These are phyloP conservation scores for Lasioglossum albipes DNA, from an alignment of 1,140 invertebrate genomes.

Conservation along the genomic window DNA sequence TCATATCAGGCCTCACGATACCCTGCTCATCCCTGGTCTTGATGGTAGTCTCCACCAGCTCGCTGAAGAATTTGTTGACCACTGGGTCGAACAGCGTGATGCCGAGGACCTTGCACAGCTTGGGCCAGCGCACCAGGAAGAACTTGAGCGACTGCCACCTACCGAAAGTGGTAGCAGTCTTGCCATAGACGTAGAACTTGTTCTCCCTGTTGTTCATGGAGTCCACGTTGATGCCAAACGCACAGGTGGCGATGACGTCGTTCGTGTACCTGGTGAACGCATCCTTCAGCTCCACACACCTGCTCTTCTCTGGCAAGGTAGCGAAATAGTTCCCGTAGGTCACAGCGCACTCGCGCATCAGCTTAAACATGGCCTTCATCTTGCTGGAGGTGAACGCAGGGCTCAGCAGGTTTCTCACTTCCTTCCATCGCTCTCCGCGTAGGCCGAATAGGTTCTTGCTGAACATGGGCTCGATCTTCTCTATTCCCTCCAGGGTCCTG, in stretches of 20 bases:
- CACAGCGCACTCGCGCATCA: slow-evolving; percentile 42
- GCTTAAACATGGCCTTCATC: slow-evolving; percentile 51
- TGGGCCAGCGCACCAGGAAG: slow-evolving; percentile 57
- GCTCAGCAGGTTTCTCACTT: slow-evolving; percentile 66
- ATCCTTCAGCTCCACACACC: slow-evolving; percentile 71
- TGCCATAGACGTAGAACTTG: slow-evolving; percentile 70
- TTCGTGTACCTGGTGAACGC: slow-evolving; percentile 74
- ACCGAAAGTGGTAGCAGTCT: slow-evolving; percentile 63
- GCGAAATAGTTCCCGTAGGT: slow-evolving; percentile 23
- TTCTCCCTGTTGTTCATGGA: slow-evolving; percentile 58
- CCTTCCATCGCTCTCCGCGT: slow-evolving; percentile 69
- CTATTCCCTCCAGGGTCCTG: slow-evolving; percentile 10
- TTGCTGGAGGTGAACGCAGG: slow-evolving; percentile 73
- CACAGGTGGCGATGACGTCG: slow-evolving; percentile 77
- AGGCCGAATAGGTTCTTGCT: slow-evolving; percentile 70
- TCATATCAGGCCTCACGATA: slow-evolving; percentile 50
- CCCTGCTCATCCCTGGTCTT: slow-evolving; percentile 18
- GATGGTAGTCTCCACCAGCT: slow-evolving; percentile 66
- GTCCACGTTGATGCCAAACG: slow-evolving; percentile 73
- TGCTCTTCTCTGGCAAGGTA: slow-evolving; percentile 40
- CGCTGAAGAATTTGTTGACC: slow-evolving; percentile 66
- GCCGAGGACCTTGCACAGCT: slow-evolving; percentile 59
- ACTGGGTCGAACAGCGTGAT: slow-evolving; percentile 58
- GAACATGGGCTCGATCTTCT: slow-evolving; percentile 68
- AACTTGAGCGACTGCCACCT: slow-evolving; percentile 59